Evolutionary conservation across 1,140 invertebrate genomes (phyloP), one percentile per base, ranked within the genome.

Genomic region (Trypoxylus dichotomus): DNA sequence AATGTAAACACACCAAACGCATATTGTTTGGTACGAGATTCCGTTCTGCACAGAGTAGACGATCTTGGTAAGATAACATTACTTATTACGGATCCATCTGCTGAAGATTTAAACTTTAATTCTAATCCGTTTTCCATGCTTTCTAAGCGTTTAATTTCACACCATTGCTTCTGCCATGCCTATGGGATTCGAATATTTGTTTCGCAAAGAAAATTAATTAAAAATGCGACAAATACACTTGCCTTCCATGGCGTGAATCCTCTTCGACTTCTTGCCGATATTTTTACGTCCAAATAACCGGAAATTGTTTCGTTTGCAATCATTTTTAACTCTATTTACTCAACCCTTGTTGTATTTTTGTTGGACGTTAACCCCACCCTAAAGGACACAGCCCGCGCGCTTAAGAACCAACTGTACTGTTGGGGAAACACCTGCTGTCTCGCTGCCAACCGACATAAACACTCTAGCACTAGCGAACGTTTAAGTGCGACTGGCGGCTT

Each of bases 1-100:
- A 82, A 81, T 21, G 83, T 81, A 79, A 90, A 89, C 63, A 90
- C 86, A 15, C 89, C 89, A 79, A 90, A 90, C 0, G 89, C 88
- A 81, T 87, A 90, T 43, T 86, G 86, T 79, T 89, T 89, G 0
- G 89, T 85, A 75, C 86, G 83, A 2, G 89, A 90, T 77, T 88
- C 87, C n/a, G 88, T 88, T n/a, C 90, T 83, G 77, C 86, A 89
- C 47, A 89, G 79, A 3, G 86, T 81, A 0, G 88, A 86, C 77
- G 86, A 85, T 2, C 85, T 79, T 1, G 88, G 87, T 74, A 89
- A 84, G 42, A 80, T 74, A 25, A 85, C 75, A 75, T 79, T 82
- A 75, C 76, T 83, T n/a, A 83, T 43, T 13, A 83, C 74, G 37
- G 75, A 76, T 21, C 83, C 83, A 47, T 84, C 83, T 47, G 77